phyloP scores from a whole-genome alignment of 2,113 vertebrate species.

The Nyctereutes procyonoides region DNA sequence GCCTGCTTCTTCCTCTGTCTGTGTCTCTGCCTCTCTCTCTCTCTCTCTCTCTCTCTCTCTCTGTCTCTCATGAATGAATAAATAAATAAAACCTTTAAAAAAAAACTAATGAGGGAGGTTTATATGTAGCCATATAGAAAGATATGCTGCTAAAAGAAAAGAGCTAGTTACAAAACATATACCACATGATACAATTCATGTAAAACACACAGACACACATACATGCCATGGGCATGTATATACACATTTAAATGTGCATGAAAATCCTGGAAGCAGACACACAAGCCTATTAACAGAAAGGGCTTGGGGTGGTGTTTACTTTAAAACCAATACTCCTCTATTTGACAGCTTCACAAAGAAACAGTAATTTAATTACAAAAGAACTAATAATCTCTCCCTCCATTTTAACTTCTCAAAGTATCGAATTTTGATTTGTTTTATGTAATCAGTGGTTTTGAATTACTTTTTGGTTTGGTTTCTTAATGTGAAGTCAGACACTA shows the following conservation, averaged over 20 bases:
- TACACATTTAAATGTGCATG: neutral
- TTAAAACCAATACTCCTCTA: neutral
- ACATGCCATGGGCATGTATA: neutral
- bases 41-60: no score
- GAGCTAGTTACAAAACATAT: neutral
- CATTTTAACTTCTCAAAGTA: neutral
- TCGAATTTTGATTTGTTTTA: neutral
- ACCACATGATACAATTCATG: neutral
- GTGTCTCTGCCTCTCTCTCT: no score
- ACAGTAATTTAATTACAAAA: neutral
- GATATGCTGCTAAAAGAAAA: neutral
- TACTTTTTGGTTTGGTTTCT: neutral
- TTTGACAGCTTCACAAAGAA: slow-evolving; percentile 1
- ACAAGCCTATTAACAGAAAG: neutral
- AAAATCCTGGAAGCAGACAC: neutral
- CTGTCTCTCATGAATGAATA: no score
- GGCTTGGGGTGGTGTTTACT: neutral
- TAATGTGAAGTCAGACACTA: neutral
- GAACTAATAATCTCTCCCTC: neutral
- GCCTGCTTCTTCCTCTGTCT: no score
- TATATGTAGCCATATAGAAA: neutral
- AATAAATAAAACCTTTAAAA: no score
- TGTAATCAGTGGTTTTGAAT: neutral
- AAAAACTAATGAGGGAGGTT: neutral
- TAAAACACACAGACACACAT: neutral